Percentiles rank a stretch among this genome's conserved stretches.
Conservation (phyloP, 2,113 vertebrate species). For the Tonatia bakeri region DNA sequence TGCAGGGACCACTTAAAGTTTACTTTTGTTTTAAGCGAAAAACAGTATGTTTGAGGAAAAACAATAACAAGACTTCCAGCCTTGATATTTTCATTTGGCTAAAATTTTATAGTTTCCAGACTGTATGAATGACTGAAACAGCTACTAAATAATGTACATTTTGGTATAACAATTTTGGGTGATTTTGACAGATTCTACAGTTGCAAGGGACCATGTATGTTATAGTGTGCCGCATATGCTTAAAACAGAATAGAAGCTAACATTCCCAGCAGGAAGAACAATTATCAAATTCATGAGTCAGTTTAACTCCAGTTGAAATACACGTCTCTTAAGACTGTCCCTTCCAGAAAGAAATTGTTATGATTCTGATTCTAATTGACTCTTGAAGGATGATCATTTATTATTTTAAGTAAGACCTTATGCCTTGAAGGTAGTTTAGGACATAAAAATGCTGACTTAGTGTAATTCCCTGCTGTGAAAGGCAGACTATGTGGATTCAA, state of each 20-base stretch:
- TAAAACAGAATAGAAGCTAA: constrained; percentile 30
- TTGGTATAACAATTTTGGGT: neutral
- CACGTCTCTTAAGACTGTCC: constrained; percentile 51
- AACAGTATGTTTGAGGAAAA: constrained; percentile 45
- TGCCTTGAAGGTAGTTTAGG: constrained; percentile 52
- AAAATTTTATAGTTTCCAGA: constrained; percentile 36
- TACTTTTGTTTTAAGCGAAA: constrained; percentile 21
- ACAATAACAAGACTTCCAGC: constrained; percentile 29
- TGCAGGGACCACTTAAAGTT: neutral
- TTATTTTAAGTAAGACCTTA: constrained; percentile 74
- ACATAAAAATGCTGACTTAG: constrained; percentile 65
- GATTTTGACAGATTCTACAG: neutral
- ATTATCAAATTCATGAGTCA: constrained; percentile 69
- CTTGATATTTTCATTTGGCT: constrained; percentile 29
- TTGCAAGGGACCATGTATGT: neutral
- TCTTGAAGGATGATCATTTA: constrained; percentile 71
- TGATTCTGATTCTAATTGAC: constrained; percentile 67
- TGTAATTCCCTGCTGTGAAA: constrained; percentile 47
- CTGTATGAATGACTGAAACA: neutral
- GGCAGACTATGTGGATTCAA: constrained; percentile 58
- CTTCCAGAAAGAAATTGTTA: constrained; percentile 60
- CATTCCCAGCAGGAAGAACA: constrained; percentile 59
- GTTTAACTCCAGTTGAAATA: constrained; percentile 57
- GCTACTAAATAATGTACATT: neutral
- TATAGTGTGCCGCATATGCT: neutral